Base-by-base conservation (phyloP, 2,888 invertebrate species). In the Argyresthia goedartella region DNA sequence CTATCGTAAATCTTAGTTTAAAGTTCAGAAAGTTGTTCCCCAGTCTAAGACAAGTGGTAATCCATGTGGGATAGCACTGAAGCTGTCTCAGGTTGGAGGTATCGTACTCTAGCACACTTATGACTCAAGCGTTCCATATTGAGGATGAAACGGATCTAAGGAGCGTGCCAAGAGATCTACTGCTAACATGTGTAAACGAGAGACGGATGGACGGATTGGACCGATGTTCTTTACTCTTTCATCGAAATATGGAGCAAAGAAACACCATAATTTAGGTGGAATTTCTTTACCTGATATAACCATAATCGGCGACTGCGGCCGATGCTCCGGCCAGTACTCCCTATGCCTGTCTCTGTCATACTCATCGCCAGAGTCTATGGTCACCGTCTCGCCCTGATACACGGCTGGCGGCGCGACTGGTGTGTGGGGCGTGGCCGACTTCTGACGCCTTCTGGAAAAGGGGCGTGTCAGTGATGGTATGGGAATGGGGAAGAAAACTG, bases 391-490 rank as follows among this genome's bases (percentile, higher is more conserved):
- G 8, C 15, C 15, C 59, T 88, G 88, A 67, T 87, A 88, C 1
- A 68, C 70, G 54, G 80, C 71, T 0, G 90, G 90, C 1, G 91
- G 91, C 50, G 85, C 79, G 0, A 89, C 82, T 0, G 93, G 93
- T 3, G 93, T 93, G 70, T 93, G 93, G 0, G 93, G 93, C 1
- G 93, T 93, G 50, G 77, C 69, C 0, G 87, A 86, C 58, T 82
- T 86, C 56, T 77, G 76, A 56, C 82, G 64, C 61, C 81, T 69
- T 55, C 84, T 84, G 64, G 16, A 48, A 54, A 16, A 33, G 46
- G 33, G 14, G 44, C 8, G 10, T 14, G 44, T 44, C 15, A 44
- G n/a, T 4, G 1, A n/a, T 25, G 25, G 25, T 25, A 25, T 25
- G 2, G 25, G 25, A 25, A 25, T n/a, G n/a, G n/a, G n/a, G n/a